Evolutionary conservation across 2,888 invertebrate genomes (phyloP), one percentile per base, ranked within the genome.

Genomic region (Acanthosoma haemorrhoidale): DNA sequence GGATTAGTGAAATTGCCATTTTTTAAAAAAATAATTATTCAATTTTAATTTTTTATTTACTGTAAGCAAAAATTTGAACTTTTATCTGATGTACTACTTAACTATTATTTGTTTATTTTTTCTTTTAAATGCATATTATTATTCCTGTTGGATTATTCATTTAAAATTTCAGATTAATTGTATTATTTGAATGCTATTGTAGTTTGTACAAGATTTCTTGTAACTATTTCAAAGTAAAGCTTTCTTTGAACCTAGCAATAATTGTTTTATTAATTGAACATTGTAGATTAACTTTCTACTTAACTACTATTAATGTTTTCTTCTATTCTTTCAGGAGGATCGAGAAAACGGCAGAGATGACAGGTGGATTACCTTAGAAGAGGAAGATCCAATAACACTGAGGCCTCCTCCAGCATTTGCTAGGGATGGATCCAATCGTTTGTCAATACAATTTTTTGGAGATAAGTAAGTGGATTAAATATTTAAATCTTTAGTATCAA

Each of bases 371-470:
- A 72, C 71, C 34, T 36, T 74, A 34, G 74, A 75, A 57, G 75
- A 76, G 60, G 75, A 76, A 38, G 74, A 75, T 21, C 64, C 72
- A 4, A 71, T 72, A 32, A 36, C 71, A 5, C 66, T 68, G 9
- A 70, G 71, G 58, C 68, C 73, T 18, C 74, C 74, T 51, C 64
- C 72, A 2, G 70, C 74, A 25, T 85, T 84, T 77, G 83, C 84
- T 11, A 79, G 86, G 38, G 86, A 87, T 76, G 86, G 83, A 80
- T 87, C 83, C 71, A 88, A 88, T 78, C 83, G 94, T 18, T 83
- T 93, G 43, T 94, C 93, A 1, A 92, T 94, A 88, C 92, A 92
- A 81, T 91, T 91, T 79, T 85, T 91, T n/a, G 90, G 91, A 57
- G 88, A 88, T 76, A 89, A 89, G 83, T 89, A 82, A 78, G 84